Evolutionary conservation across 2,888 invertebrate species (phyloP).

Genomic region (Lasioglossum figueresi): DNA sequence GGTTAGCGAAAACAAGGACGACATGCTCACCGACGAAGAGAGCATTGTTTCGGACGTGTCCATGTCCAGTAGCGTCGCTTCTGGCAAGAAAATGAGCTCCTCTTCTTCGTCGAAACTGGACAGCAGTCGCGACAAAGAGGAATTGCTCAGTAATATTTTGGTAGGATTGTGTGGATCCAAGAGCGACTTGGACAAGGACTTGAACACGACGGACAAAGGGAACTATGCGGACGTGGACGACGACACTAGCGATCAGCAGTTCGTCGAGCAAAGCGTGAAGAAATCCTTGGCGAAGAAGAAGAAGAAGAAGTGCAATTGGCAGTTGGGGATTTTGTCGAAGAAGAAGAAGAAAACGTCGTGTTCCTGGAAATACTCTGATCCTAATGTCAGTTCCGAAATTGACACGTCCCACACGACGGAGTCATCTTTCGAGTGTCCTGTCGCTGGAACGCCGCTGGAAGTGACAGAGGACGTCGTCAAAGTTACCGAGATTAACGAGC

Average conservation of each 20-base stretch:
- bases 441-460: neutral
- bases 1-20: conserved; percentile 52
- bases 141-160: conserved; percentile 71
- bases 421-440: neutral
- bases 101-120: conserved; percentile 15
- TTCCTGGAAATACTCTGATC: conserved; percentile 17
- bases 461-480: neutral
- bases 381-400: conserved; percentile 9
- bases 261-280: conserved; percentile 19
- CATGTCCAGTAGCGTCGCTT: conserved; percentile 69
- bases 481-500: neutral
- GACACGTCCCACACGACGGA: neutral
- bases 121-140: conserved; percentile 62
- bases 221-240: conserved; percentile 69
- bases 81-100: conserved; percentile 26
- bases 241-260: conserved; percentile 40
- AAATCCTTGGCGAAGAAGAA: conserved; percentile 67
- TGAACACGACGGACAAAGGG: conserved; percentile 46
- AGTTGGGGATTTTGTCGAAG: conserved; percentile 75
- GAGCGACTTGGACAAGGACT: conserved; percentile 40
- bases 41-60: conserved; percentile 77
- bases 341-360: conserved; percentile 65
- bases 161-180: conserved; percentile 59
- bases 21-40: conserved; percentile 72
- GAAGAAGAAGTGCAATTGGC: conserved; percentile 78